phyloP scores from a whole-genome alignment of 2,113 vertebrate species.

The Dicaeum eximium region DNA sequence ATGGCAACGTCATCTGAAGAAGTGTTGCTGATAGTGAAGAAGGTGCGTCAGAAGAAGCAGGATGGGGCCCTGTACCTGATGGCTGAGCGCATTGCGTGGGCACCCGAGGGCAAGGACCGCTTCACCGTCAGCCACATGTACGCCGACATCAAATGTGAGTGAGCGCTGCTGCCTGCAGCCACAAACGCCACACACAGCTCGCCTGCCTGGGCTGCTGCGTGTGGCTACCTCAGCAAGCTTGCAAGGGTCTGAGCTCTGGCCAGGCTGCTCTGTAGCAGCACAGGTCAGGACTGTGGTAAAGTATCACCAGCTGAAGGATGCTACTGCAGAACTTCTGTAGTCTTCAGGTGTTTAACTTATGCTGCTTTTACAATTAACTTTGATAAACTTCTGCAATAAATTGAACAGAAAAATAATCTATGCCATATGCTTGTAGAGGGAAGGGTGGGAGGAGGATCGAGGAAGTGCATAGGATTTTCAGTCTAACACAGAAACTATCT shows the following conservation, averaged over 20 bases:
- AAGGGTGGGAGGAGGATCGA: not conserved
- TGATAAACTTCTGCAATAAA: not conserved
- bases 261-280: not conserved
- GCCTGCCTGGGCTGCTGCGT: no score
- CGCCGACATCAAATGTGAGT: constrained; percentile 97
- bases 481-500: not conserved
- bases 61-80: constrained; percentile 97
- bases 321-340: not conserved
- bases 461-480: not conserved
- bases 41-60: constrained; percentile 96
- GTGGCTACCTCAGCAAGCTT: no score
- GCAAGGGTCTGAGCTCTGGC: not conserved
- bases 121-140: constrained; percentile 96
- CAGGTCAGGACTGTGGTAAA: not conserved
- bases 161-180: not conserved
- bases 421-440: not conserved
- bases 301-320: not conserved
- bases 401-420: not conserved
- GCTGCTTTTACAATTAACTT: not conserved
- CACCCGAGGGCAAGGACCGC: constrained; percentile 95
- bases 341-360: not conserved
- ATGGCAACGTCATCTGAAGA: constrained; percentile 98
- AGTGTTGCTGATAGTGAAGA: constrained; percentile 93
- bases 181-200: not conserved
- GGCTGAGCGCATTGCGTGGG: constrained; percentile 96